Evolutionary conservation across 1,140 invertebrate genomes (phyloP).

Genomic region (Tetramorium simillimum): DNA sequence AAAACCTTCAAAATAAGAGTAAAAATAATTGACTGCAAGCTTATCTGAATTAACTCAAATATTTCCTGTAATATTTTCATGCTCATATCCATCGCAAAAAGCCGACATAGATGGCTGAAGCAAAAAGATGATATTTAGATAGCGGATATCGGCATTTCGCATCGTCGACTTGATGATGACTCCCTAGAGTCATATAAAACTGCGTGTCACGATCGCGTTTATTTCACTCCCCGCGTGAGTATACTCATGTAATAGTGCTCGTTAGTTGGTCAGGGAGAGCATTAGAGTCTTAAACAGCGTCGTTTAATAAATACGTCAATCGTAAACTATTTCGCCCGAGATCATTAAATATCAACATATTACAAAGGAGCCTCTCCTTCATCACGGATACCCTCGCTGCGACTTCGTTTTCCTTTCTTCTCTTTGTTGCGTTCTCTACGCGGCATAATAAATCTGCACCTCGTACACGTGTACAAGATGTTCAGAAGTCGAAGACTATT

Average conservation of each 20-base stretch:
- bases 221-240: conserved; percentile 57
- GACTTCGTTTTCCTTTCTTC: conserved; percentile 20
- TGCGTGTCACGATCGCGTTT: conserved; percentile 35
- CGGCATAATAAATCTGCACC: conserved; percentile 75
- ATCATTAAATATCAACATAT: conserved; percentile 82
- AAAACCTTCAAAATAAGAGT: not conserved
- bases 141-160: conserved; percentile 35
- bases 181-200: conserved; percentile 45
- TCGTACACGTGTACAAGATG: conserved; percentile 37
- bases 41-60: not conserved
- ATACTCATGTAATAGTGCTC: conserved; percentile 65
- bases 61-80: conserved; percentile 13
- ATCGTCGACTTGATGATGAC: conserved; percentile 48
- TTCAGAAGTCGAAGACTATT: not conserved
- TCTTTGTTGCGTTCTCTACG: conserved; percentile 58
- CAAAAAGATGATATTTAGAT: conserved; percentile 54
- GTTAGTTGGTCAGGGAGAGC: conserved; percentile 70
- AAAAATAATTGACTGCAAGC: not conserved
- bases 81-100: not conserved
- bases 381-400: conserved; percentile 12
- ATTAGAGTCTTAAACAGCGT: conserved; percentile 74
- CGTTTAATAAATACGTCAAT: conserved; percentile 82
- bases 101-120: not conserved
- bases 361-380: conserved; percentile 67
- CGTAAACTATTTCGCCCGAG: conserved; percentile 79